These are phyloP conservation scores for Drosophila varians DNA, from an alignment of 1,140 invertebrate genomes.

Conservation along the genomic window DNA sequence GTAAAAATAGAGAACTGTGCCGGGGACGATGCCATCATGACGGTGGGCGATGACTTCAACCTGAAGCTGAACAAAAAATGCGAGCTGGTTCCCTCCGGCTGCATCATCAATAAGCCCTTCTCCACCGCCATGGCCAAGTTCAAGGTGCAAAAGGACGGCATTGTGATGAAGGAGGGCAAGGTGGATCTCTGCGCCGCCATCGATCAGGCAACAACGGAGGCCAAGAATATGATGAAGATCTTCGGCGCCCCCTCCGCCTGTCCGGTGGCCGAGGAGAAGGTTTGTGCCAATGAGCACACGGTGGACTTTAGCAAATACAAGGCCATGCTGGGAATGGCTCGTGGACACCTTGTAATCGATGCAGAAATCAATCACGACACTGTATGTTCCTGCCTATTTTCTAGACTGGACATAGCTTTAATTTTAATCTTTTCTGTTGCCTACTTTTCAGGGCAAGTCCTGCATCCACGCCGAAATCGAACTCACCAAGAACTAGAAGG, in stretches of 20 bases:
- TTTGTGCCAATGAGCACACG: conserved; percentile 71
- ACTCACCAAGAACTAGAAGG: conserved; percentile 63
- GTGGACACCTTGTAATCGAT: conserved; percentile 71
- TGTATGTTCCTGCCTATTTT: conserved; percentile 42
- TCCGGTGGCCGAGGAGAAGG: conserved; percentile 74
- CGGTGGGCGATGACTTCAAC: conserved; percentile 55
- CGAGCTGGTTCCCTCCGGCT: conserved; percentile 72
- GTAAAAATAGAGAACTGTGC: conserved; percentile 78
- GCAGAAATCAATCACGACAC: conserved; percentile 77
- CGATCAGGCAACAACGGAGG: conserved; percentile 61
- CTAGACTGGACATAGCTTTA: neutral
- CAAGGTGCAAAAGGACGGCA: conserved; percentile 73
- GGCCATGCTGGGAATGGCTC: conserved; percentile 72
- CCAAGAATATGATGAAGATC: conserved; percentile 73
- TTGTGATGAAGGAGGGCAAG: conserved; percentile 78
- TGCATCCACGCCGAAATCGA: conserved; percentile 77
- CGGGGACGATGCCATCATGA: conserved; percentile 63
- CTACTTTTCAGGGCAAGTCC: conserved; percentile 68
- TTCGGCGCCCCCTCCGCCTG: conserved; percentile 74
- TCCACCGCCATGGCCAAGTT: conserved; percentile 64
- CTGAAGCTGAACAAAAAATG: conserved; percentile 81
- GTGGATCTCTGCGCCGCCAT: conserved; percentile 71
- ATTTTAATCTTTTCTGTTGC: neutral
- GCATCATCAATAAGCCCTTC: conserved; percentile 72
- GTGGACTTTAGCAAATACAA: conserved; percentile 80